Conservation (phyloP, 1,140 invertebrate genomes). For the Papilio polyxenes region DNA sequence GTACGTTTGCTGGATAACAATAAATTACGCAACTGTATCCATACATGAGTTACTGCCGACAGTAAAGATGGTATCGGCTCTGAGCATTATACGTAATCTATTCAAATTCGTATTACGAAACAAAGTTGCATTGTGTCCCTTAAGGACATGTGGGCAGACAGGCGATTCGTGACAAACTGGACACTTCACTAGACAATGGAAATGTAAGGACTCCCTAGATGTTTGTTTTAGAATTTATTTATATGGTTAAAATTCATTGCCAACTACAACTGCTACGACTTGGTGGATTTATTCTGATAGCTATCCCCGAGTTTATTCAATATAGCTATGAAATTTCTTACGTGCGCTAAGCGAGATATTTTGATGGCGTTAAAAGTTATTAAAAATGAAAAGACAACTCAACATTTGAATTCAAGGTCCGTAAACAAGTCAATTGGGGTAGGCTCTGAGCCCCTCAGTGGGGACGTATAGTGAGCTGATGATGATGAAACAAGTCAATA, state of each 20-base stretch:
- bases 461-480: no score
- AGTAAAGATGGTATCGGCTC: slow-evolving; percentile 58
- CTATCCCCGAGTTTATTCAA: neutral
- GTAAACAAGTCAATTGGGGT: no score
- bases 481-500: no score
- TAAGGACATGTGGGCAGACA: slow-evolving; percentile 61
- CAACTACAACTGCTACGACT: neutral
- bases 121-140: slow-evolving; percentile 67
- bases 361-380: no score
- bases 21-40: slow-evolving; percentile 43
- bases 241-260: slow-evolving; percentile 7
- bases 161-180: slow-evolving; percentile 58
- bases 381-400: no score
- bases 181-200: slow-evolving; percentile 45
- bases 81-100: slow-evolving; percentile 54
- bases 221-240: slow-evolving; percentile 34
- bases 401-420: no score
- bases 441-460: no score
- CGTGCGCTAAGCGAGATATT: no score
- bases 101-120: slow-evolving; percentile 65
- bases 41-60: slow-evolving; percentile 45
- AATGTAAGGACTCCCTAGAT: slow-evolving; percentile 4
- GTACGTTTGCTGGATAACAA: slow-evolving; percentile 24
- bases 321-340: neutral
- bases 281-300: neutral